Base-by-base conservation (phyloP, 2,888 invertebrate genomes). In the Furcula furcula region DNA sequence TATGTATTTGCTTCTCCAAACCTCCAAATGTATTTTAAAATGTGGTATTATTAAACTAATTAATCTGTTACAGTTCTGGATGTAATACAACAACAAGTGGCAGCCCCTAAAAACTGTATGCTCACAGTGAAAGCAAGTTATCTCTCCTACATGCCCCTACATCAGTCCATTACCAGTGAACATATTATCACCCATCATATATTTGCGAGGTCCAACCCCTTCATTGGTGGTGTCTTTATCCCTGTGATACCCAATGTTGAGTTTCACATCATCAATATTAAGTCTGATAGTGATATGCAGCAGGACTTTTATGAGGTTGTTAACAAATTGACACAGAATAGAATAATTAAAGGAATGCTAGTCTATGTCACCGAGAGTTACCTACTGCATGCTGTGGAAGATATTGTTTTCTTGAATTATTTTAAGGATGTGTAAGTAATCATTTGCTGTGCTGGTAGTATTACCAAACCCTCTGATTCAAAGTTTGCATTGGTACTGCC, bases 291-390 rank as follows among this genome's bases (percentile, higher is more conserved):
- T 23, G 54, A 64, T 18, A 58, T 79, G 46, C 57, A 74, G 35
- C 54, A 60, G 20, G 65, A 66, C 4, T 74, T 73, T 51, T 72
- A 59, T 54, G 61, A 65, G 49, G 52, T 64, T 4, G 49, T 81
- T 9, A 59, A 75, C 22, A 55, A 67, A 21, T 37, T 87, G 30
- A 56, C 75, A 3, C 57, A 71, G 40, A 67, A 69, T 15, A 56
- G 61, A 30, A 67, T 73, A 7, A 65, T 88, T 7, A 88, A 86
- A 54, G 88, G 84, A 1, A 61, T 75, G 7, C 37, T 88, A 11
- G 79, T 82, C 6, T 87, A 78, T 70, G 78, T 83, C 1, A 85
- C 84, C n/a, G 85, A 84, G 35, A 83, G 76, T 43, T 86, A 75
- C 33, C 53, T 87, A 3, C 49, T 87, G 21, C 73, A 78, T 46